Conservation (phyloP, 2,888 invertebrate species). For the Chrysodeixis includens region DNA sequence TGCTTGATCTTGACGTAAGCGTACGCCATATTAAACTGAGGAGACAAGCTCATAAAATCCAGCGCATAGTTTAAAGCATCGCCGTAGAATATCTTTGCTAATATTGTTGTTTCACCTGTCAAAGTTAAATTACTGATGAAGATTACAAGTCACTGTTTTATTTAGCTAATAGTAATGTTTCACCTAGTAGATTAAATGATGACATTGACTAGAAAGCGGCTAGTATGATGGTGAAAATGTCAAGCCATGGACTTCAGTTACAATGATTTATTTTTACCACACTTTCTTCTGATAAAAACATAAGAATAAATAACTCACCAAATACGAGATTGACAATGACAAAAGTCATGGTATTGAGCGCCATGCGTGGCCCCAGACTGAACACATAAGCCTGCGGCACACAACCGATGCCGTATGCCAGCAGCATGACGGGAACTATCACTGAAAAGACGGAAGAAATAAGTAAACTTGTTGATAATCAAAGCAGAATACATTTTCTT, state of each 20-base stretch:
- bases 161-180: too few species aligned
- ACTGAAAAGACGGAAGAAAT: constrained; percentile 66
- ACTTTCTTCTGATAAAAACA: too few species aligned
- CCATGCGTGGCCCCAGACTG: constrained; percentile 74
- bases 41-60: constrained; percentile 75
- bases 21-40: constrained; percentile 81
- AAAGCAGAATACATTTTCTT: too few species aligned
- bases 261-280: too few species aligned
- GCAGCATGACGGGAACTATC: constrained; percentile 72
- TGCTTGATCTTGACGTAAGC: constrained; percentile 77
- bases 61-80: constrained; percentile 66
- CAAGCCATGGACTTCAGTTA: too few species aligned
- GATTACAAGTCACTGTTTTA: background rate
- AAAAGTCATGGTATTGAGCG: constrained; percentile 78
- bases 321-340: constrained; percentile 78
- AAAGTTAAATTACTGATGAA: background rate
- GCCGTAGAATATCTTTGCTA: constrained; percentile 77
- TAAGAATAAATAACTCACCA: constrained; percentile 63
- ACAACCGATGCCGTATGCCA: constrained; percentile 75
- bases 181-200: too few species aligned
- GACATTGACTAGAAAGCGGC: too few species aligned
- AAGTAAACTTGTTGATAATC: too few species aligned
- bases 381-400: constrained; percentile 84
- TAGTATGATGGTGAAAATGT: too few species aligned
- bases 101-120: constrained; percentile 79